Evolutionary conservation across 2,113 vertebrate genomes (phyloP).

Genomic region (Cranoglanis bouderius): DNA sequence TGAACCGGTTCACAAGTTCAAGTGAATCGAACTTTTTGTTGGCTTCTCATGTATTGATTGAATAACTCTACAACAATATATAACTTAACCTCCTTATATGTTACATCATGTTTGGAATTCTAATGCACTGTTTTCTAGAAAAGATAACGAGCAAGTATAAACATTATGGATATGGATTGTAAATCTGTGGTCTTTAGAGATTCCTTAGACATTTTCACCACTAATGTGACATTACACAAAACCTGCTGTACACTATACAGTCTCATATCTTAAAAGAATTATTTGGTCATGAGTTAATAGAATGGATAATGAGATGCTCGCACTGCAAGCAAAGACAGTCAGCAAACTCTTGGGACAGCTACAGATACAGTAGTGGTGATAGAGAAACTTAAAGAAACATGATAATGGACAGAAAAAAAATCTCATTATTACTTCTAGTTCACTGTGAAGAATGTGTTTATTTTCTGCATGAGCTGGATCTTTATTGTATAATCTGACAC

Average conservation of each 20-base stretch:
- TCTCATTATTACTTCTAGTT: no score
- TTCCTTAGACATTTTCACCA: not conserved
- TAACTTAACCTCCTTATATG: not conserved
- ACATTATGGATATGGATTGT: not conserved
- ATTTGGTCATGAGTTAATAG: no score
- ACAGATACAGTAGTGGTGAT: no score
- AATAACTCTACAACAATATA: not conserved
- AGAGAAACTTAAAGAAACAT: no score
- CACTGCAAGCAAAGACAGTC: no score
- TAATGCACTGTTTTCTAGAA: not conserved
- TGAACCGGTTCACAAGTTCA: not conserved
- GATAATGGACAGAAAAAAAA: no score
- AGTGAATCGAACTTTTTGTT: not conserved
- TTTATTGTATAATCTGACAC: not conserved
- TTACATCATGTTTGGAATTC: not conserved
- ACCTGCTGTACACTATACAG: not conserved
- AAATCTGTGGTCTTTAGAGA: not conserved
- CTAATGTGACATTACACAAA: not conserved
- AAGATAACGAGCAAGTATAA: not conserved
- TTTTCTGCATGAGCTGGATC: not conserved
- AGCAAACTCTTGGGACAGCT: no score
- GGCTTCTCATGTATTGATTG: not conserved
- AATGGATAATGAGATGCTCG: no score
- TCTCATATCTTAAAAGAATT: not conserved
- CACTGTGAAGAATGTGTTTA: no score